Evolutionary conservation across 2,113 vertebrate species (phyloP).

Genomic region (Felis chaus): DNA sequence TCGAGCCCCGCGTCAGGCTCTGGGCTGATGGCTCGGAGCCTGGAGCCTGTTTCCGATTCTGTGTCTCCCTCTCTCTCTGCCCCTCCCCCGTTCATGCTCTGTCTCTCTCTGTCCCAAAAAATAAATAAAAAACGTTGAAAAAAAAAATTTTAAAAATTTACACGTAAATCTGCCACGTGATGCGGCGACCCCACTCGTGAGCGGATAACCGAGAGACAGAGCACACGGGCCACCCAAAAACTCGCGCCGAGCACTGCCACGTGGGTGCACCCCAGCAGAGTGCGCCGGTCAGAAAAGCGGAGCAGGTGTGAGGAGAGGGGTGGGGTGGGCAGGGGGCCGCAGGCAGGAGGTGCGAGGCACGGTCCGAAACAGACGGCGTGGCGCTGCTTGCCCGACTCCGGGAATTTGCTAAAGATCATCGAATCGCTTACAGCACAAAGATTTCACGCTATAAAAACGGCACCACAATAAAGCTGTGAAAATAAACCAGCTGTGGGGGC

Average conservation of each 20-base stretch:
- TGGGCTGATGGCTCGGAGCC: too few relatives aligned
- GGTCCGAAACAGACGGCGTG: fast-evolving
- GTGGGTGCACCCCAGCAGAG: neutral
- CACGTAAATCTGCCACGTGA: fast-evolving
- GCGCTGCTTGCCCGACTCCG: neutral
- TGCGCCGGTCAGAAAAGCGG: neutral
- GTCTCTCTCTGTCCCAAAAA: too few relatives aligned
- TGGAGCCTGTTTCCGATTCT: too few relatives aligned
- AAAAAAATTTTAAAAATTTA: neutral
- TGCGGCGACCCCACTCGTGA: neutral
- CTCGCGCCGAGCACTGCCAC: neutral
- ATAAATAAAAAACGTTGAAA: too few relatives aligned
- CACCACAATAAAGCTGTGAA: neutral
- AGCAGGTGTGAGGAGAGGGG: neutral
- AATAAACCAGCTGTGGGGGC: neutral
- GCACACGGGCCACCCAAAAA: fast-evolving
- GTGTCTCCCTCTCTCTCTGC: too few relatives aligned
- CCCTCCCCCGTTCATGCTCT: too few relatives aligned
- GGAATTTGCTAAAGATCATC: fast-evolving
- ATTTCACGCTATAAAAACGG: neutral
- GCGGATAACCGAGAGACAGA: neutral
- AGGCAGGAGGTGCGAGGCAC: fast-evolving
- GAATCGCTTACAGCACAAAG: neutral
- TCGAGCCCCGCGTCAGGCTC: too few relatives aligned
- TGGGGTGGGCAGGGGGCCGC: fast-evolving